phyloP scores from a whole-genome alignment of 2,888 invertebrate genomes.

The Patella caerulea region DNA sequence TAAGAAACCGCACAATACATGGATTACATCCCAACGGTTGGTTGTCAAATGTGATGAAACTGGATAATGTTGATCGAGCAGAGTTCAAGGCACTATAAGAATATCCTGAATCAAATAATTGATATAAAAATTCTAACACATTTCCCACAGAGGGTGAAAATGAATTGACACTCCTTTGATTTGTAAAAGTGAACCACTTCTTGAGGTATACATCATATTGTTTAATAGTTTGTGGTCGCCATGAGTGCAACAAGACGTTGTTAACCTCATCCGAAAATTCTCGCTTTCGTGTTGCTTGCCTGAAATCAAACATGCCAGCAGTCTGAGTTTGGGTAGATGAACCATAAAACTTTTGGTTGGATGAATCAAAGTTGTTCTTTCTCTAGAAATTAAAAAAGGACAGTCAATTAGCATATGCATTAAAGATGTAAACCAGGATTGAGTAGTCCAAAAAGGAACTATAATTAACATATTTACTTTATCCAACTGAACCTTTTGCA shows the following conservation, averaged over 20 bases:
- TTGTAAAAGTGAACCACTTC: neutral
- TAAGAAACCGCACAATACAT: slow-evolving; percentile 19
- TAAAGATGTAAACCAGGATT: neutral
- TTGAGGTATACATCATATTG: neutral
- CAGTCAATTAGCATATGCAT: neutral
- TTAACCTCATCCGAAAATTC: neutral
- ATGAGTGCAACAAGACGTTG: neutral
- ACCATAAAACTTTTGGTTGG: neutral
- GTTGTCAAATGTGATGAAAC: neutral
- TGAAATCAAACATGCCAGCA: neutral
- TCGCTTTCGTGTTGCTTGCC: neutral
- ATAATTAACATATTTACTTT: neutral
- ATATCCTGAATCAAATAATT: neutral
- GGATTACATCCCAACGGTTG: slow-evolving; percentile 13
- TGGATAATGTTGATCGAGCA: neutral
- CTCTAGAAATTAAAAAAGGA: neutral
- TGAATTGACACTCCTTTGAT: neutral
- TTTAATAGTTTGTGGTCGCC: neutral
- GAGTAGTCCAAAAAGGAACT: neutral
- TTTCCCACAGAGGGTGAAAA: neutral
- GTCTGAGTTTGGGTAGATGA: neutral
- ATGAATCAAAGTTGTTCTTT: neutral
- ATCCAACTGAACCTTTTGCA: neutral
- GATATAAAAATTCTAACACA: neutral
- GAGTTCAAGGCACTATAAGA: neutral